These are phyloP conservation scores for Mesorhabditis belari DNA, from an alignment of 2,888 invertebrate species.

Conservation along the genomic window DNA sequence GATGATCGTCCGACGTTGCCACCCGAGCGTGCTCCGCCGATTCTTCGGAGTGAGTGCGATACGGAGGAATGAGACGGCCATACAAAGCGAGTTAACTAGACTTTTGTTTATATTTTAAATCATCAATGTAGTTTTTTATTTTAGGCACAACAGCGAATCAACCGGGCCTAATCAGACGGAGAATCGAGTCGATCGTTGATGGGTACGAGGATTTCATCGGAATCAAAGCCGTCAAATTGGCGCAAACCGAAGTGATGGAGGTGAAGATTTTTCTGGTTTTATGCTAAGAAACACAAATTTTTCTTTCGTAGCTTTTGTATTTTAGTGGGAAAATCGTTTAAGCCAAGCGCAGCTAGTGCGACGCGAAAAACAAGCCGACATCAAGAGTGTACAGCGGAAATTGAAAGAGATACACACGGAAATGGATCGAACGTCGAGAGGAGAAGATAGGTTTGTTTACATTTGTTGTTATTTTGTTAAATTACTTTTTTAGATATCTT, in stretches of 20 bases:
- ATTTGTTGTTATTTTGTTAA: no score
- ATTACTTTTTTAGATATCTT: conserved; percentile 59
- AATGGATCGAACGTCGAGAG: conserved; percentile 70
- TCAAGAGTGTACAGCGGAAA: conserved; percentile 63
- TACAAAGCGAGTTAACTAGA: no score
- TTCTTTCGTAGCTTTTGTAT: conserved; percentile 4
- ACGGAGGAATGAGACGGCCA: no score
- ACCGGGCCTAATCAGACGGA: not conserved
- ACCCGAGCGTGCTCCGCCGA: no score
- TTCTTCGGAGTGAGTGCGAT: no score
- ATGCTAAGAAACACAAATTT: not conserved
- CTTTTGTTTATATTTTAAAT: no score
- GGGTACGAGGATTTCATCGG: conserved; percentile 61
- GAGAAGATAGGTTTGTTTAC: conserved; percentile 63
- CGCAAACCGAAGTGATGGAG: conserved; percentile 68
- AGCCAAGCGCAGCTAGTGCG: conserved; percentile 65
- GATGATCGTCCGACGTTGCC: no score
- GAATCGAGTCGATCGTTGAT: conserved; percentile 17
- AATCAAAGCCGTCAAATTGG: conserved; percentile 69
- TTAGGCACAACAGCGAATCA: no score
- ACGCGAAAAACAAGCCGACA: conserved; percentile 63
- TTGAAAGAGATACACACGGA: conserved; percentile 70
- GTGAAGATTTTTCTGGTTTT: conserved; percentile 17
- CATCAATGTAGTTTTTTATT: no score
- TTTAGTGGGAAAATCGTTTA: conserved; percentile 63